phyloP scores from a whole-genome alignment of 1,140 invertebrate species.

The Diabrotica undecimpunctata region DNA sequence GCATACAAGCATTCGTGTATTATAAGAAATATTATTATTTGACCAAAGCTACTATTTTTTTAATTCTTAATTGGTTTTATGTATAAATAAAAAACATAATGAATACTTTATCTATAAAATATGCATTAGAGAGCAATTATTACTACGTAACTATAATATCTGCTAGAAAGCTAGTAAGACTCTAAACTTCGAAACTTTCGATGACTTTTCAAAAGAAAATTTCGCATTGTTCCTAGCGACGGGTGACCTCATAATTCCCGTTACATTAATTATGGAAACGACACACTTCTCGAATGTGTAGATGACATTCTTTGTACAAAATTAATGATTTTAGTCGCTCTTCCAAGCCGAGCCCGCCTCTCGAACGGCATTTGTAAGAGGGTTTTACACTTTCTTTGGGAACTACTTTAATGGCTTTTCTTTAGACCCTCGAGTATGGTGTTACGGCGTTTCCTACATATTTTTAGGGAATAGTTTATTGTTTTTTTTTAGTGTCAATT shows the following conservation, averaged over 20 bases:
- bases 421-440: background rate
- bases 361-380: slow-evolving; percentile 30
- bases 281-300: slow-evolving; percentile 33
- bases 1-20: too few species aligned
- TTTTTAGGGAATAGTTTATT: too few species aligned
- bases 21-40: too few species aligned
- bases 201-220: slow-evolving; percentile 21
- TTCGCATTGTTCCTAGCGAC: slow-evolving; percentile 22
- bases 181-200: slow-evolving; percentile 22
- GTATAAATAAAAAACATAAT: too few species aligned
- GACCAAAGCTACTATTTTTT: too few species aligned
- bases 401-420: slow-evolving; percentile 14
- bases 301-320: slow-evolving; percentile 35
- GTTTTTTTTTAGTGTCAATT: too few species aligned
- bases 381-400: slow-evolving; percentile 32
- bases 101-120: too few species aligned
- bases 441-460: too few species aligned
- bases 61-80: too few species aligned
- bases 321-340: slow-evolving; percentile 29
- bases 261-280: slow-evolving; percentile 34
- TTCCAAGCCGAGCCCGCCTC: background rate
- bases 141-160: background rate
- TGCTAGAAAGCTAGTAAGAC: background rate
- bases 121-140: too few species aligned
- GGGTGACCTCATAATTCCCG: slow-evolving; percentile 26